Evolutionary conservation across 2,113 vertebrate species (phyloP).

Genomic region (Otocyon megalotis): DNA sequence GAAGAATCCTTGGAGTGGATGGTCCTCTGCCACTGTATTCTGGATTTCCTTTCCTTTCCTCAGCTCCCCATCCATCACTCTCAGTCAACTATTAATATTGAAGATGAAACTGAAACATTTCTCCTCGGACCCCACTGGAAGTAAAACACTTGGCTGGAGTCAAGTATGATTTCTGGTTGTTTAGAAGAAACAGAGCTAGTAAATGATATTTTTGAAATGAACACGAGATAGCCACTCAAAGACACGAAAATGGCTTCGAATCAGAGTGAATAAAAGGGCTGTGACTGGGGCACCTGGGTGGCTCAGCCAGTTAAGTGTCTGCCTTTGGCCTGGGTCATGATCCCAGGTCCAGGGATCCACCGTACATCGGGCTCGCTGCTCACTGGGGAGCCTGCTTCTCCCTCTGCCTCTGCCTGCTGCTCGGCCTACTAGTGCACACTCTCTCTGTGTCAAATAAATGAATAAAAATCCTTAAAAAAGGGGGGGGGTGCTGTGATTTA

Average conservation of each 20-base stretch:
- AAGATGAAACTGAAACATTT: slow-evolving; percentile 34
- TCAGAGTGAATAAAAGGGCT: neutral
- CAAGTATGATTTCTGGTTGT: slow-evolving; percentile 40
- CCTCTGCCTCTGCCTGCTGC: too few species aligned
- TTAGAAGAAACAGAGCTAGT: slow-evolving; percentile 50
- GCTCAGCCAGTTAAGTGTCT: too few species aligned
- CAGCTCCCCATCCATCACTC: neutral
- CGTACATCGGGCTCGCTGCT: too few species aligned
- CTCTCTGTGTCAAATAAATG: too few species aligned
- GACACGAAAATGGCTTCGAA: slow-evolving; percentile 24
- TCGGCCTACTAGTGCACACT: too few species aligned
- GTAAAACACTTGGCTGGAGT: slow-evolving; percentile 52
- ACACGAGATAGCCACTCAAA: neutral
- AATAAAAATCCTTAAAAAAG: too few species aligned
- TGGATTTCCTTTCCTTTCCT: neutral
- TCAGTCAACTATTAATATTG: neutral
- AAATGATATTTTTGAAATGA: slow-evolving; percentile 24
- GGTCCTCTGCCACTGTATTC: neutral
- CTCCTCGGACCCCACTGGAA: slow-evolving; percentile 20
- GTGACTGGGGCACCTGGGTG: too few species aligned
- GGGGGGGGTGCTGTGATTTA: neutral
- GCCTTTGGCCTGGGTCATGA: too few species aligned
- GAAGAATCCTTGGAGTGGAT: neutral
- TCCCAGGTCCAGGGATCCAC: too few species aligned
- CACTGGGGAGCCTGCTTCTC: too few species aligned